Percentiles rank a stretch among this genome's conserved stretches.
These are phyloP conservation scores for Napeogenes sylphis DNA, from an alignment of 2,888 invertebrate genomes.

Conservation along the genomic window DNA sequence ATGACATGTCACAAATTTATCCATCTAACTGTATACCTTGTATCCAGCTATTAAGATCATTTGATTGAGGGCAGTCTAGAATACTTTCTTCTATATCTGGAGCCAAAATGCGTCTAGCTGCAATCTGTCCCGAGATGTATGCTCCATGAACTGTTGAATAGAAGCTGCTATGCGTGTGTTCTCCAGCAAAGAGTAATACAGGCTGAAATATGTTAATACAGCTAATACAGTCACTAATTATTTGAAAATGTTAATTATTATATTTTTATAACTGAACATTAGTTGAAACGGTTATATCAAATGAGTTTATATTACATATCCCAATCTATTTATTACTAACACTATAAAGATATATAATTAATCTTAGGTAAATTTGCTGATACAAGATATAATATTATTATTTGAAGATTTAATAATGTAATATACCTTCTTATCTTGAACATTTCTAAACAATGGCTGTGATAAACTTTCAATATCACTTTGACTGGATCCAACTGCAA, in stretches of 20 bases:
- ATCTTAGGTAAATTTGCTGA: no score
- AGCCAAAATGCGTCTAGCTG: conserved; percentile 84
- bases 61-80: conserved; percentile 85
- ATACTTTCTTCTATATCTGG: conserved; percentile 81
- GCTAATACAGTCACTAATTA: conserved; percentile 4
- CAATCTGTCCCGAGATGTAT: conserved; percentile 89
- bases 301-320: no score
- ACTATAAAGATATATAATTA: no score
- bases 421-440: conserved; percentile 82
- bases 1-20: conserved; percentile 41
- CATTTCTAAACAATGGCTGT: conserved; percentile 86
- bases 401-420: no score
- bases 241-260: neutral
- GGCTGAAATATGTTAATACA: conserved; percentile 77
- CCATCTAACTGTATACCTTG: conserved; percentile 88
- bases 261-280: no score
- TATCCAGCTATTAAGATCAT: conserved; percentile 91
- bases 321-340: no score
- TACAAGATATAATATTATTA: no score
- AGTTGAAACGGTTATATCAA: no score
- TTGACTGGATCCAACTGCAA: conserved; percentile 92
- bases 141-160: conserved; percentile 98
- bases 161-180: conserved; percentile 95
- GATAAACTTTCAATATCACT: conserved; percentile 92
- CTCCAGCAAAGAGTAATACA: conserved; percentile 92